Evolutionary conservation across 1,140 invertebrate genomes (phyloP).

Genomic region (Nymphalis io): DNA sequence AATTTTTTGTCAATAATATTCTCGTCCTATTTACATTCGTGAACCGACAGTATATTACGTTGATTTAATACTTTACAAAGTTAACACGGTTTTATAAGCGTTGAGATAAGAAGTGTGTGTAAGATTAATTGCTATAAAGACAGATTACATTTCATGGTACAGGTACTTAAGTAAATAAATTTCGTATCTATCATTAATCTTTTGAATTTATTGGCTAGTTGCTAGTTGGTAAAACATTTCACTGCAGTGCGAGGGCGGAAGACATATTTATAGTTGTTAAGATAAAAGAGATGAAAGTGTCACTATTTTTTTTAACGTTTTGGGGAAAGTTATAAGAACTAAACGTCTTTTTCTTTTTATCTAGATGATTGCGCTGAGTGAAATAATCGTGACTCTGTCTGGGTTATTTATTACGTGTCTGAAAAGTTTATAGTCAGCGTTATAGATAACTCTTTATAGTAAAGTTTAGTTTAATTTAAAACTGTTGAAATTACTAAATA

Average conservation of each 20-base stretch:
- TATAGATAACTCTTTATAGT: background rate
- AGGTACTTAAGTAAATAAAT: slow-evolving; percentile 75
- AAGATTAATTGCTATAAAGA: slow-evolving; percentile 71
- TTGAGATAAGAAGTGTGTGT: slow-evolving; percentile 59
- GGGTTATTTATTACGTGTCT: slow-evolving; percentile 32
- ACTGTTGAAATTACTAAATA: background rate
- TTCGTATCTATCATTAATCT: slow-evolving; percentile 74
- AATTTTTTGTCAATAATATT: slow-evolving; percentile 6
- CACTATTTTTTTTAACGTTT: slow-evolving; percentile 57
- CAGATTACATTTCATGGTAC: slow-evolving; percentile 68
- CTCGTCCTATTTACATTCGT: slow-evolving; percentile 17
- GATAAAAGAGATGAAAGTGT: slow-evolving; percentile 63
- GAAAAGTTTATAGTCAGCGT: slow-evolving; percentile 9
- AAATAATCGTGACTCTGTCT: slow-evolving; percentile 52
- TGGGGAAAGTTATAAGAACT: slow-evolving; percentile 42
- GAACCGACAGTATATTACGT: slow-evolving; percentile 21
- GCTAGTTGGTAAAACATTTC: slow-evolving; percentile 63
- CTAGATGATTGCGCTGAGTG: slow-evolving; percentile 50
- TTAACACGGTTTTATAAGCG: slow-evolving; percentile 36
- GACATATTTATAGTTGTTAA: slow-evolving; percentile 68
- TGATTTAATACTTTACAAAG: slow-evolving; percentile 37
- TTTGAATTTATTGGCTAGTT: slow-evolving; percentile 67
- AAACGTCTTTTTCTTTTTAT: slow-evolving; percentile 41
- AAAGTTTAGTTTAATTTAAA: background rate
- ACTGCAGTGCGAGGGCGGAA: slow-evolving; percentile 57